Evolutionary conservation across 1,140 invertebrate species (phyloP).

Genomic region (Lerema accius): DNA sequence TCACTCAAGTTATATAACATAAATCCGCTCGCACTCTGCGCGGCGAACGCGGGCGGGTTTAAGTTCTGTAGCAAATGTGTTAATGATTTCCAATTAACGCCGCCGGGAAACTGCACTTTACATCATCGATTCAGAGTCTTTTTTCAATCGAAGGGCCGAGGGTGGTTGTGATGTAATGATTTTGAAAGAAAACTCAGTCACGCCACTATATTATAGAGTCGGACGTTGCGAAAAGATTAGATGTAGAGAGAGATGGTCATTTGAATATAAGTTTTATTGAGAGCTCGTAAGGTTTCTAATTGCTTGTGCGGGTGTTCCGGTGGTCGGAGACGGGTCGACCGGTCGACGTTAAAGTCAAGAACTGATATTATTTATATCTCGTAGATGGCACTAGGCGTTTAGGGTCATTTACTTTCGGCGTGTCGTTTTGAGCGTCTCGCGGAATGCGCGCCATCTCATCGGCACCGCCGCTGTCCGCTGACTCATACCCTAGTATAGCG

Average conservation of each 20-base stretch:
- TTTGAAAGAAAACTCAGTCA: slow-evolving; percentile 64
- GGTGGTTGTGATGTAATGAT: slow-evolving; percentile 54
- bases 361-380: slow-evolving; percentile 74
- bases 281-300: slow-evolving; percentile 38
- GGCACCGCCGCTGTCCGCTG: slow-evolving; percentile 1
- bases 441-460: slow-evolving; percentile 30
- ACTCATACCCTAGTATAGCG: slow-evolving; percentile 17
- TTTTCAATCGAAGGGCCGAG: slow-evolving; percentile 44
- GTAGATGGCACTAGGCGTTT: slow-evolving; percentile 65
- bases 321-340: slow-evolving; percentile 39
- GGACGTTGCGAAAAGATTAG: slow-evolving; percentile 43
- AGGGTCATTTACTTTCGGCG: slow-evolving; percentile 70
- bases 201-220: slow-evolving; percentile 48
- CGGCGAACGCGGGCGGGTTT: slow-evolving; percentile 30
- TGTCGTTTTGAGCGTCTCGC: slow-evolving; percentile 53
- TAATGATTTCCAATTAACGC: slow-evolving; percentile 59
- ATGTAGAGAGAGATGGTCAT: slow-evolving; percentile 26
- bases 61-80: slow-evolving; percentile 47
- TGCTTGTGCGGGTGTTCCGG: slow-evolving; percentile 17
- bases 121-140: slow-evolving; percentile 47
- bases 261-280: slow-evolving; percentile 40
- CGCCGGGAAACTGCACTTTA: slow-evolving; percentile 54
- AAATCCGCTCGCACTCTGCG: slow-evolving; percentile 46
- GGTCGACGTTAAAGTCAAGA: slow-evolving; percentile 57
- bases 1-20: slow-evolving; percentile 44